Base-by-base conservation (phyloP, 35 echinoderm and acorn worm species). In the Patiria miniata region DNA sequence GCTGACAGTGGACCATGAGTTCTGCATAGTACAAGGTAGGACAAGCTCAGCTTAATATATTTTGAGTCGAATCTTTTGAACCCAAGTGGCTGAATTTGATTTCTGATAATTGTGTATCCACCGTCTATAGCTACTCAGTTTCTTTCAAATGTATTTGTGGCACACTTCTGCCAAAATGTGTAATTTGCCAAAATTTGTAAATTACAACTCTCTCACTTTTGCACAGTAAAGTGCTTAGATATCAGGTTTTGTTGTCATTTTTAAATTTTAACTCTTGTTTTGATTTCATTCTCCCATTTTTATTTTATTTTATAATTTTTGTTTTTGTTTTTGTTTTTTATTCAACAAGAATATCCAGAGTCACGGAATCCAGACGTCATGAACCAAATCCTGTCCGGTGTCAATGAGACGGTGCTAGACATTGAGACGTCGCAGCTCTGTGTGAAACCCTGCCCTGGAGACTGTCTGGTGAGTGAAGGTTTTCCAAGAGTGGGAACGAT, bases 401-500 rank as follows among this genome's bases (percentile, higher is more conserved):
- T 87, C 5, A 97, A 97, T 59, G 84, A 60, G 61, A 90, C 95
- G 51, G 40, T 61, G 0, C 47, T 97, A n/a, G 91, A 97, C 60
- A 56, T 97, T 38, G 39, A 84, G 9, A 86, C 91, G 3, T 79
- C 59, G 15, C 80, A 80, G 23, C 51, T 55, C 9, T 97, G 95
- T 91, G 91, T 77, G 36, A 83, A 77, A 42, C 84, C 87, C 26
- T 97, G 95, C 81, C 95, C 95, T 77, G 95, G 95, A 47, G 95
- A 97, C 52, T 97, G 95, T 85, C 38, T 90, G 91, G 95, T 97
- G 68, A 91, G 91, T 78, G 34, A 14, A 28, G 7, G 33, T n/a
- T n/a, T 58, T 58, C n/a, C n/a, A n/a, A n/a, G n/a, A n/a, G n/a
- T n/a, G n/a, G n/a, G n/a, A n/a, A n/a, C n/a, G n/a, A n/a, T n/a